phyloP scores from a whole-genome alignment of 1,140 invertebrate genomes.

The Sinella curviseta region DNA sequence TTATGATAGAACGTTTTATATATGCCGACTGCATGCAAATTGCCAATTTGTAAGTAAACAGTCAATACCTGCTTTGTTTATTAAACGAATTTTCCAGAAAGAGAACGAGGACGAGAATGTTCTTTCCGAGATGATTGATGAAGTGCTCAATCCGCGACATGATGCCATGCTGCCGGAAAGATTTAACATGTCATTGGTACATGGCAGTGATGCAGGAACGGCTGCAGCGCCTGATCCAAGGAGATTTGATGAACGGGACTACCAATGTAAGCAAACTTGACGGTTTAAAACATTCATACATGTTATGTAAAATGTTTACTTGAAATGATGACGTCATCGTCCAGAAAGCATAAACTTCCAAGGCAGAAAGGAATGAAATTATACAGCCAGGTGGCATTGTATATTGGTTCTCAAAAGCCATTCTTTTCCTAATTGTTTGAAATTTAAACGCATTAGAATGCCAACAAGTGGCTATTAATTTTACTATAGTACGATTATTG shows the following conservation, averaged over 20 bases:
- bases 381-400: no score
- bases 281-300: no score
- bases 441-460: no score
- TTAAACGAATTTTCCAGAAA: conserved; percentile 10
- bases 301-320: not conserved
- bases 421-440: no score
- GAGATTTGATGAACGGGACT: conserved; percentile 45
- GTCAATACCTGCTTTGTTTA: no score
- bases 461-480: no score
- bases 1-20: no score
- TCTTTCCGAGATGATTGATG: conserved; percentile 27
- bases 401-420: no score
- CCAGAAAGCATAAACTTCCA: not conserved
- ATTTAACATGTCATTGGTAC: conserved; percentile 30
- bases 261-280: conserved; percentile 41
- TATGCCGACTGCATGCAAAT: no score
- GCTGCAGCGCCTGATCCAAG: not conserved
- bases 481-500: no score
- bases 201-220: conserved; percentile 17
- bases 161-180: conserved; percentile 13
- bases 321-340: not conserved
- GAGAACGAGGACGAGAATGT: not conserved
- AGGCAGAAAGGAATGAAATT: no score
- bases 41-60: no score
- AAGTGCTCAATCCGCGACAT: not conserved